Conservation (phyloP, 2,113 vertebrate species). For the Peromyscus californicus region DNA sequence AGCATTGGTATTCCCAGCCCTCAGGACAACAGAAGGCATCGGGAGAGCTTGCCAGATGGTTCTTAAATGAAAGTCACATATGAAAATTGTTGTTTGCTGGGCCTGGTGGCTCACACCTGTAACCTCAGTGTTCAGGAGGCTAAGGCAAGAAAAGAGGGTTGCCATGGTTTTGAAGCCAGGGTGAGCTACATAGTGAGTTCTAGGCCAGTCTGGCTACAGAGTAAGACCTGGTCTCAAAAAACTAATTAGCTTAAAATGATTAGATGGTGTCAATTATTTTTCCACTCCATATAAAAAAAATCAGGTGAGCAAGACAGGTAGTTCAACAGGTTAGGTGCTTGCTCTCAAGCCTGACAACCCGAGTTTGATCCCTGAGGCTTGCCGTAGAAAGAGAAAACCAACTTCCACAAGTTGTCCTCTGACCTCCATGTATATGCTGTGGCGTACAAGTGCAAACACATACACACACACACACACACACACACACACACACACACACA, state of each 20-base stretch:
- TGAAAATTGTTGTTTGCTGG: background rate
- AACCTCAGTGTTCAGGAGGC: background rate
- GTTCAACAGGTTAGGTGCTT: background rate
- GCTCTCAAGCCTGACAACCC: background rate
- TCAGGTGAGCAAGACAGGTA: background rate
- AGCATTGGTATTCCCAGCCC: background rate
- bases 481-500: background rate
- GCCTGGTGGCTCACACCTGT: background rate
- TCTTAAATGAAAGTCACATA: background rate
- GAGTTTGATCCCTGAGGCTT: background rate
- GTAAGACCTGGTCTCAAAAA: background rate
- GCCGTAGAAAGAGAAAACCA: background rate
- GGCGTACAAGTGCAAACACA: background rate
- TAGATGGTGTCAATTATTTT: slow-evolving; percentile 26
- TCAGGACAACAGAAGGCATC: background rate
- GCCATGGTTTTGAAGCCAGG: background rate
- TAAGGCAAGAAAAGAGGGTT: background rate
- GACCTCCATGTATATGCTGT: background rate
- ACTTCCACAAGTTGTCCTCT: background rate
- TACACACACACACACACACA: background rate
- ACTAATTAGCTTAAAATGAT: slow-evolving; percentile 10
- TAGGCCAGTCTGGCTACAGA: background rate
- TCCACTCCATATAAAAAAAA: slow-evolving; percentile 2
- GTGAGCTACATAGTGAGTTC: background rate
- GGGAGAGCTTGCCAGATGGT: background rate